Evolutionary conservation across 2,797 vertebrate species (phyloP), one percentile per base, ranked within the genome.

Genomic region (Huso huso): DNA sequence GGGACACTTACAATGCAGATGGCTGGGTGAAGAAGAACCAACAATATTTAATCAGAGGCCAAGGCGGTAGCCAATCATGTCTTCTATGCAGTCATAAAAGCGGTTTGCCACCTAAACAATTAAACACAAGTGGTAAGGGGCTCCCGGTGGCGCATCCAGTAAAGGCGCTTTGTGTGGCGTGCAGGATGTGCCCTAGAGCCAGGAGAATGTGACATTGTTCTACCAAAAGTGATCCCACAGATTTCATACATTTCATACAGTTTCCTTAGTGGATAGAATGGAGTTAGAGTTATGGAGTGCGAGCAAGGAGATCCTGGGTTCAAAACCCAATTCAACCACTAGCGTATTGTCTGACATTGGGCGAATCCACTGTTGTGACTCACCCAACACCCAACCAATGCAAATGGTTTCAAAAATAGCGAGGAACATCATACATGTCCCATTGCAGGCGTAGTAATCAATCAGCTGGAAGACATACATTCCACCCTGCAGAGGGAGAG

Each of bases 51-150:
- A 94, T 82, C 59, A 93, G 48, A 0, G 87, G 87, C 79, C 77
- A 81, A 0, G 93, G 93, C 86, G 84, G 72, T 90, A 94, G 9
- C 93, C 93, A 69, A 94, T 94, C 93, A 94, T 95, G 75, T 93
- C 86, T 62, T 90, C 83, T 11, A 95, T 60, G 76, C 93, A 91
- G 75, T 83, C 85, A 10, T 92, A 93, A 80, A 94, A 94, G 70
- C 88, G 91, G 0, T 94, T 94, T 80, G 0, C 92, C 90, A 70
- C 93, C 93, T 95, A 70, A 52, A 73, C 8, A 70, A 37, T 3
- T 37, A 3, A 37, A 37, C 23, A 37, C 23, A 37, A 37, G 23
- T 3, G 23, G 2, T 37, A 37, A 37, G 23, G 4, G 4, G 23
- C 23, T 37, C 15, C 15, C 15, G 15, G 15, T 18, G 15, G 15